Evolutionary conservation across 2,888 invertebrate genomes (phyloP), one percentile per base, ranked within the genome.

Genomic region (Capitulum mitella): DNA sequence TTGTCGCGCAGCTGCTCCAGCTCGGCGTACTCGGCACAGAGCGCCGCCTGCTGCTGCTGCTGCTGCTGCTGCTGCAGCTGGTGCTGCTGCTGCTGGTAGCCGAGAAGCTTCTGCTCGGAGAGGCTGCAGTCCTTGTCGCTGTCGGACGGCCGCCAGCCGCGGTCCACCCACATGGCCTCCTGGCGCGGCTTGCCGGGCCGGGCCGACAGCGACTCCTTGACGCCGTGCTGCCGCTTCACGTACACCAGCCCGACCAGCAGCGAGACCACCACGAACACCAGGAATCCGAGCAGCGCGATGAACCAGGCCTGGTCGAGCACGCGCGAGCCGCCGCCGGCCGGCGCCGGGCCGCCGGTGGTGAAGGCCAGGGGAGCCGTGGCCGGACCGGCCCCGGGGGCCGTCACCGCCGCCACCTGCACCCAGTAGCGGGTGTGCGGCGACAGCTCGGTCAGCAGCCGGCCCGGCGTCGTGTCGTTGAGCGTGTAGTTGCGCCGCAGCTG

Each of bases 141-240:
- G 76, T 76, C 76, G 29, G 76, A n/a, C 29, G 76, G 46, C 16
- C 76, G 29, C 76, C 76, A 76, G 76, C 76, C 76, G 46, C 76
- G 76, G 46, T 76, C 76, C 76, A 76, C 46, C 76, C 76, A 76
- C 29, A 76, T 29, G 16, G 76, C 43, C 46, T 43, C 48, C 46
- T 43, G 46, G 19, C 46, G 46, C 46, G 46, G 29, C 29, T 29
- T 29, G 29, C 46, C n/a, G 14, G 43, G n/a, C 6, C 46, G 46
- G 22, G 48, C 29, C 16, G 46, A 16, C 29, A 76, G 46, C 29
- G 76, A 14, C 46, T 76, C 16, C 32, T 76, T 43, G 5, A 43
- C 32, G 29, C 76, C 76, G 46, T 76, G 46, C 43, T 76, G 76
- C n/a, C 76, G 46, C 76, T 48, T 76, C 76, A 76, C n/a, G 46